Percentiles rank a stretch among this genome's conserved stretches.
These are phyloP conservation scores for Microcebus ravelobensis DNA, from an alignment of 2,113 vertebrate species.

Conservation along the genomic window DNA sequence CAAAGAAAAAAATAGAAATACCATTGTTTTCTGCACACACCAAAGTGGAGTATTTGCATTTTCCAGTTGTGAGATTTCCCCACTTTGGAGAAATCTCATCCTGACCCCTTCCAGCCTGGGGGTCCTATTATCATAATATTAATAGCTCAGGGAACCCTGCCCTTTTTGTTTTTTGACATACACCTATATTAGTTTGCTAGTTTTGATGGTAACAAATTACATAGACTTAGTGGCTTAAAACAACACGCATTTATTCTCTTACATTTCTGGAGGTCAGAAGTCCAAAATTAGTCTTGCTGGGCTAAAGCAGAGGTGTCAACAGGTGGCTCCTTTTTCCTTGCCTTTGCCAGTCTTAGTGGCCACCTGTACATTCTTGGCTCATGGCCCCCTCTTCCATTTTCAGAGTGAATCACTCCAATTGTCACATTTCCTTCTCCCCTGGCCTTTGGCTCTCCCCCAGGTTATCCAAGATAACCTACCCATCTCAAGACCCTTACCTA, in stretches of 20 bases:
- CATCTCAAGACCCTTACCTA: not conserved
- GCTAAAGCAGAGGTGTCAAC: not conserved
- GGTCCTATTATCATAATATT: too few species aligned
- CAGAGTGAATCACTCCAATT: not conserved
- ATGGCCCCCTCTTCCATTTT: not conserved
- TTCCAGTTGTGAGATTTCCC: not conserved
- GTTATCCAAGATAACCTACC: not conserved
- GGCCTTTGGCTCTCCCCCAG: too few species aligned
- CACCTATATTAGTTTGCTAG: not conserved
- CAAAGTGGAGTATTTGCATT: not conserved
- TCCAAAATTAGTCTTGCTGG: not conserved
- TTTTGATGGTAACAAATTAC: not conserved
- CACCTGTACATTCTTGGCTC: not conserved
- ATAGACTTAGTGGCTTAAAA: not conserved
- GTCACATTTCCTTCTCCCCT: not conserved
- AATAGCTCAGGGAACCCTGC: not conserved
- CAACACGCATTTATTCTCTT: not conserved
- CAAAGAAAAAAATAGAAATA: not conserved
- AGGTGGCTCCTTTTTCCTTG: not conserved
- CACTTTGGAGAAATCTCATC: not conserved
- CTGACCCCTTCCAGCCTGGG: not conserved
- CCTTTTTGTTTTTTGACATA: not conserved
- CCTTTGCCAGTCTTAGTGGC: not conserved
- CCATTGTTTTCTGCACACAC: not conserved
- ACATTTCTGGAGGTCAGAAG: not conserved